Evolutionary conservation across 2,113 vertebrate genomes (phyloP).

Genomic region (Centropus unirufus): DNA sequence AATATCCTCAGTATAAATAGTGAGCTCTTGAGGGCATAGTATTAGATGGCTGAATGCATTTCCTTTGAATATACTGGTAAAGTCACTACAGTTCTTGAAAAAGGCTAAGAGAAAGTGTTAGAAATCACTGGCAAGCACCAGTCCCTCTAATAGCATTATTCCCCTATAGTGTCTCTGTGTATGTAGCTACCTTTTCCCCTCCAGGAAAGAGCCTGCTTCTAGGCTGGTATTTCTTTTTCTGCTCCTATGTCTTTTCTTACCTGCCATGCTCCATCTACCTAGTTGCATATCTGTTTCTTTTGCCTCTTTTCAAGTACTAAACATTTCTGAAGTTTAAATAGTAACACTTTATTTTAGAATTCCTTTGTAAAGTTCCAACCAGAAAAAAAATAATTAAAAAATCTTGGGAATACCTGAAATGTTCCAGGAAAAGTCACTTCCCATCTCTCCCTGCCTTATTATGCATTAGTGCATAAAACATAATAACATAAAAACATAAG

Average conservation of each 20-base stretch:
- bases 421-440: neutral
- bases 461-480: neutral
- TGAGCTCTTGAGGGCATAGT: neutral
- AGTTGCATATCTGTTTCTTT: neutral
- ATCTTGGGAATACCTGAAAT: neutral
- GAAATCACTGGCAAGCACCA: neutral
- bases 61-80: neutral
- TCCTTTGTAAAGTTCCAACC: neutral
- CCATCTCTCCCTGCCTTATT: neutral
- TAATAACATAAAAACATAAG: neutral
- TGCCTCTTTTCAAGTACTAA: neutral
- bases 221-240: neutral
- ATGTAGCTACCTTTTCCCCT: neutral
- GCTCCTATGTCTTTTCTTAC: neutral
- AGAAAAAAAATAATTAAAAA: neutral
- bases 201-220: neutral
- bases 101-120: neutral
- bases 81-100: neutral
- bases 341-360: neutral
- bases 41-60: neutral
- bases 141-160: accelerated
- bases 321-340: neutral
- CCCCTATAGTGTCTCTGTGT: neutral
- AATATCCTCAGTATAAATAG: neutral
- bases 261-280: neutral